phyloP scores from a whole-genome alignment of 2,113 vertebrate genomes.

The Pelecanus crispus region DNA sequence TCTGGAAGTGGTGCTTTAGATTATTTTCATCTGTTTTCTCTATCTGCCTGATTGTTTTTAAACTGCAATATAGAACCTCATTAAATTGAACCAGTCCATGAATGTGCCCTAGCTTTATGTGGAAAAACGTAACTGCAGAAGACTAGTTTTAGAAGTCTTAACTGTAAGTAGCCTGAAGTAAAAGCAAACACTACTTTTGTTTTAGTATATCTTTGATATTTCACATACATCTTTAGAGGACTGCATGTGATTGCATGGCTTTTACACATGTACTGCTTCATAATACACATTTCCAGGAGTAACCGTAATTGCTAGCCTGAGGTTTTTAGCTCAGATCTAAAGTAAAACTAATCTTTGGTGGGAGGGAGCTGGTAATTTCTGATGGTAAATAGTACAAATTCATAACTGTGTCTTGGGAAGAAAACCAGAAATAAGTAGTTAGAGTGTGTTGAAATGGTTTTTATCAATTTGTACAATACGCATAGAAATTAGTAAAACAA shows the following conservation, averaged over 20 bases:
- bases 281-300: background rate
- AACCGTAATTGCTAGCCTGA: background rate
- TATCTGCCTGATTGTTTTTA: slow-evolving; percentile 31
- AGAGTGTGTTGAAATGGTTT: background rate
- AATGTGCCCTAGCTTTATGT: slow-evolving; percentile 28
- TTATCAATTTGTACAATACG: background rate
- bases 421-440: background rate
- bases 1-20: background rate
- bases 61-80: slow-evolving; percentile 49
- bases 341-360: background rate
- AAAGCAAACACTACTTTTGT: background rate
- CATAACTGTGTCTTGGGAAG: background rate
- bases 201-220: slow-evolving; percentile 20
- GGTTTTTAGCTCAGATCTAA: background rate
- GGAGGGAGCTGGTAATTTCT: background rate
- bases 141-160: slow-evolving; percentile 13
- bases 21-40: slow-evolving; percentile 47
- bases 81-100: slow-evolving; percentile 8
- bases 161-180: slow-evolving; percentile 20
- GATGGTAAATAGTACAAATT: background rate
- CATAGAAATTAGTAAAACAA: background rate
- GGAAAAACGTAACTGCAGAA: slow-evolving; percentile 38
- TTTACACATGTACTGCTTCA: background rate
- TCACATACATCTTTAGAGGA: background rate
- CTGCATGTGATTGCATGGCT: background rate